A percentile compares a stretch with the other conserved stretches of the same genome.
phyloP scores from a whole-genome alignment of 2,113 vertebrate species.

The Amblyopsis rosae region DNA sequence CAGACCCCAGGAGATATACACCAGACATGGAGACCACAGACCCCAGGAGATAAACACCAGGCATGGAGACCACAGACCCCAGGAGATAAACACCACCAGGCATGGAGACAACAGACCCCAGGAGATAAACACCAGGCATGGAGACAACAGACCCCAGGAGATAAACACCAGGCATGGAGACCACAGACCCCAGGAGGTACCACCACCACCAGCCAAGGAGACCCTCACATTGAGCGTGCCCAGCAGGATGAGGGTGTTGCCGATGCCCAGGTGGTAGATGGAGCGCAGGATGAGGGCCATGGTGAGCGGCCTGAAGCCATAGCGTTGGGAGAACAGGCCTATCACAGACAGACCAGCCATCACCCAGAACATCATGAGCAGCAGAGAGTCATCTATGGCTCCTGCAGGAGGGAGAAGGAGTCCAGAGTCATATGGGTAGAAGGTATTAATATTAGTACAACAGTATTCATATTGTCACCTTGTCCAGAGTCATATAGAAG shows the following conservation, averaged over 20 bases:
- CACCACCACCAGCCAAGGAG: not conserved
- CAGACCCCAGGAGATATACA: too few relatives aligned
- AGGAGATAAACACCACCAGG: too few relatives aligned
- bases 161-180: too few relatives aligned
- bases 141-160: too few relatives aligned
- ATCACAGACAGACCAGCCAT: constrained; percentile 88
- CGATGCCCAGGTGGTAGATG: constrained; percentile 94
- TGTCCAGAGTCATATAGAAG: not conserved
- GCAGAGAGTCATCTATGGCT: constrained; percentile 86
- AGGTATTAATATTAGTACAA: not conserved
- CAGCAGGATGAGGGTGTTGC: constrained; percentile 89
- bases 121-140: too few relatives aligned
- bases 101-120: too few relatives aligned
- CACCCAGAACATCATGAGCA: constrained; percentile 90
- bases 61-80: too few relatives aligned
- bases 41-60: too few relatives aligned
- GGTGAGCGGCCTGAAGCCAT: constrained; percentile 88
- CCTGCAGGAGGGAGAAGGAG: constrained; percentile 61
- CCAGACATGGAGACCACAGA: too few relatives aligned
- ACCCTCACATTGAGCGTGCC: constrained; percentile 78
- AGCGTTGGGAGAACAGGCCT: constrained; percentile 86
- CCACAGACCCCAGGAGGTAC: too few relatives aligned
- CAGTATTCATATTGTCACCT: not conserved
- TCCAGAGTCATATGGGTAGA: not conserved
- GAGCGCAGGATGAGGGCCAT: constrained; percentile 88